Base-by-base conservation (phyloP, 2,113 vertebrate species). In the Petromus typicus region DNA sequence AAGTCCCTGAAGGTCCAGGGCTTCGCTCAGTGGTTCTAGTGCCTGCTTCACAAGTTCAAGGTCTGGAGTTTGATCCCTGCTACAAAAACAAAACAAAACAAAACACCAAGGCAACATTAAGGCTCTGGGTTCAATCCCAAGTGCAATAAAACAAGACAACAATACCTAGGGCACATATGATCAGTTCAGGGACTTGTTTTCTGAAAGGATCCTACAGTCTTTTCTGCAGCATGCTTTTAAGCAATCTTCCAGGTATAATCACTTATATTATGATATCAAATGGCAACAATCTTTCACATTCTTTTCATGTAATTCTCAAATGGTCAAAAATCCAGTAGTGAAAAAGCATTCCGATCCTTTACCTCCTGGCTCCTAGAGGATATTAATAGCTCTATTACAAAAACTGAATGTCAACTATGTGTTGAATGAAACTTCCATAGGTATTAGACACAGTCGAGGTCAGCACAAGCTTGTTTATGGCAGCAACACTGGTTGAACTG, bases 381-480 rank as follows among this genome's bases (percentile, higher is more conserved):
- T 99, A 89, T 98, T 99, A 89, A 99, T 94, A 99, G 95, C 96
- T 99, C 99, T 86, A 99, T 98, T 3, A 99, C 99, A 95, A 99
- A 99, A 69, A 99, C 96, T 99, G 99, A 0, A 99, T 99, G 96
- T 99, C 99, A 92, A 99, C 99, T 67, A 99, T 98, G 97, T 99
- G 99, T 94, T 99, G 99, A 95, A 99, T 99, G 97, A 99, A 99
- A 97, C 99, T 99, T 99, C 91, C 99, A 99, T 90, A 99, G 94
- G 99, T 99, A 86, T 99, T 99, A 1, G 98, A 99, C 73, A 99
- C 99, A 97, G 99, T 99, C 98, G 99, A 98, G 97, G 99, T 99
- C 48, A 99, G 98, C 82, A 99, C 98, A 94, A 99, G 99, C 96
- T 99, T 99, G 96, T 99, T 99, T 99, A 99, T 99, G 80, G 99